Conservation (phyloP, 2,797 vertebrate genomes). For the Bryconaethiops microstoma region DNA sequence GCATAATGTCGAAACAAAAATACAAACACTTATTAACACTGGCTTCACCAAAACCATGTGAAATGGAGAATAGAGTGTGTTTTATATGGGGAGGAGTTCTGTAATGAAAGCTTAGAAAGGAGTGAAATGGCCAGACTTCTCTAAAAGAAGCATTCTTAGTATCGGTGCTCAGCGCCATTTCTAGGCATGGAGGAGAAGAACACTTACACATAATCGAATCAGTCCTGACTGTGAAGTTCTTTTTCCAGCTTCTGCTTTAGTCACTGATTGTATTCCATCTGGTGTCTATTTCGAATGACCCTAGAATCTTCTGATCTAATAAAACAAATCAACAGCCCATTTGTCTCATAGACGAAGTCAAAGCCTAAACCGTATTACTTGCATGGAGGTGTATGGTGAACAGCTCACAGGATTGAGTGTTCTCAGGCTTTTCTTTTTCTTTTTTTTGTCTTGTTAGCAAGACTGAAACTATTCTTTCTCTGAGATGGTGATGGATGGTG, state of each 20-base stretch:
- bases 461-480: neutral
- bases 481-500: neutral
- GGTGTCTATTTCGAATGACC: neutral
- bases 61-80: no score
- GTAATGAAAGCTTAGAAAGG: no score
- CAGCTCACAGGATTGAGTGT: neutral
- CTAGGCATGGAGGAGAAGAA: no score
- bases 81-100: no score
- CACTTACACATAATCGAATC: neutral
- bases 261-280: conserved; percentile 5
- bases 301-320: neutral
- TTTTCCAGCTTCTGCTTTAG: neutral
- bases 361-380: neutral
- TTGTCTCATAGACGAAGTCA: neutral
- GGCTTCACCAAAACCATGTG: no score
- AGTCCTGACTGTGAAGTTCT: neutral
- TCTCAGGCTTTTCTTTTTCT: neutral
- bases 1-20: no score
- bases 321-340: neutral
- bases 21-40: no score
- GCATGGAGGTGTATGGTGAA: neutral
- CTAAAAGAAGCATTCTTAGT: no score
- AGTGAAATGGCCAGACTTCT: no score
- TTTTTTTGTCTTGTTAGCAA: conserved; percentile 6
- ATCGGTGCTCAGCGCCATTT: no score